Conservation (phyloP, 2,888 invertebrate species). For the Clepsis dumicolana region DNA sequence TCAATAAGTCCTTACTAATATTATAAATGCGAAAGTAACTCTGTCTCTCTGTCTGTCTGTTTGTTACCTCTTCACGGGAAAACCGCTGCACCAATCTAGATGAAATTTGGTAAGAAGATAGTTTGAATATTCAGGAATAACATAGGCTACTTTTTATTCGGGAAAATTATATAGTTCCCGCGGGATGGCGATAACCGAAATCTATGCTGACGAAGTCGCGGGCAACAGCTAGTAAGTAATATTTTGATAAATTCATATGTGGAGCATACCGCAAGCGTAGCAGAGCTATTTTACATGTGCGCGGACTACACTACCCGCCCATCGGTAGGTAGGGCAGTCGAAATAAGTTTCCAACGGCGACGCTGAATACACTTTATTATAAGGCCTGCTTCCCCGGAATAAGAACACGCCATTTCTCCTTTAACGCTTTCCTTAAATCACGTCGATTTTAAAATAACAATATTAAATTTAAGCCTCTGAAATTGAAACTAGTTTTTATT, state of each 20-base stretch:
- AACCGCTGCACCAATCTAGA: too few relatives aligned
- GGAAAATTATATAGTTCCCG: too few relatives aligned
- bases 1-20: too few relatives aligned
- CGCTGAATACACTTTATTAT: conserved; percentile 78
- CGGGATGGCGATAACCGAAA: too few relatives aligned
- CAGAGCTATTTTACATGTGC: conserved; percentile 84
- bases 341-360: conserved; percentile 80
- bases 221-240: too few relatives aligned
- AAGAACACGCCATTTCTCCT: conserved; percentile 63
- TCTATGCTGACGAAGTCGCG: too few relatives aligned
- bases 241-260: conserved; percentile 50
- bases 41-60: too few relatives aligned
- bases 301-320: conserved; percentile 80
- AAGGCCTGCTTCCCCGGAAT: conserved; percentile 61
- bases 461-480: not conserved
- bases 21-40: too few relatives aligned
- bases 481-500: not conserved
- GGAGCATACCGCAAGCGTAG: conserved; percentile 64
- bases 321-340: conserved; percentile 77
- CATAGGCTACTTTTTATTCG: too few relatives aligned
- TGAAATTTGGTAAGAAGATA: too few relatives aligned
- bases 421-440: conserved; percentile 62
- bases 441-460: conserved; percentile 13
- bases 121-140: too few relatives aligned
- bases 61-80: too few relatives aligned